Evolutionary conservation across 2,888 invertebrate species (phyloP), one percentile per base, ranked within the genome.

Genomic region (Nomada ferruginata): DNA sequence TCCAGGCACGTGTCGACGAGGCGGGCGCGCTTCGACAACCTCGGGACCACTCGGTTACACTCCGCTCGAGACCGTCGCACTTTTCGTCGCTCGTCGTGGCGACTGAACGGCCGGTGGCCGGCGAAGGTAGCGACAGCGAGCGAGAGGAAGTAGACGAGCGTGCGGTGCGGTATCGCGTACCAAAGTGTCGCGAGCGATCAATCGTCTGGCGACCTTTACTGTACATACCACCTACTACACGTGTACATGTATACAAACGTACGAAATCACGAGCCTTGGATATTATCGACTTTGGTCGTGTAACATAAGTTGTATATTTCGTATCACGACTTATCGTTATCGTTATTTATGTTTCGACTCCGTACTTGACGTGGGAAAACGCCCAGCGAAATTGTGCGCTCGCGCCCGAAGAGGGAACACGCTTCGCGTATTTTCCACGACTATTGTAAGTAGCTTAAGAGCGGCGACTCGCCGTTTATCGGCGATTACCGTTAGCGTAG

Each of bases 271-370:
- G 84, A 85, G 76, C 71, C 74, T 85, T 82, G 79, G 86, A 79
- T 86, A 84, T 77, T 76, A 79, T 85, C 83, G 84, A 81, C 89
- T 73, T 80, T 81, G 86, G 89, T 89, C 87, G 83, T 92, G 92
- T 92, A 92, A 88, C 80, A 93, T 92, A 93, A 91, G 90, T 90
- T 92, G 92, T 92, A 92, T 91, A 92, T 92, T 92, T 92, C 91
- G 88, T 90, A 92, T 89, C 87, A 90, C 89, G 87, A 90, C 76
- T 86, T 90, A 91, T 89, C 92, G 92, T 93, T 93, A 91, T 90
- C 89, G 91, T 93, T 92, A 93, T 93, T 93, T 93, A 93, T 93
- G 92, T 92, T 92, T 84, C 84, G 76, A 82, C 66, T 80, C 81
- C 85, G 84, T 85, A 85, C 81, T 86, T 59, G 63, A 73, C 83